These are phyloP conservation scores for Mallotus villosus DNA, from an alignment of 2,797 vertebrate species.

Conservation along the genomic window DNA sequence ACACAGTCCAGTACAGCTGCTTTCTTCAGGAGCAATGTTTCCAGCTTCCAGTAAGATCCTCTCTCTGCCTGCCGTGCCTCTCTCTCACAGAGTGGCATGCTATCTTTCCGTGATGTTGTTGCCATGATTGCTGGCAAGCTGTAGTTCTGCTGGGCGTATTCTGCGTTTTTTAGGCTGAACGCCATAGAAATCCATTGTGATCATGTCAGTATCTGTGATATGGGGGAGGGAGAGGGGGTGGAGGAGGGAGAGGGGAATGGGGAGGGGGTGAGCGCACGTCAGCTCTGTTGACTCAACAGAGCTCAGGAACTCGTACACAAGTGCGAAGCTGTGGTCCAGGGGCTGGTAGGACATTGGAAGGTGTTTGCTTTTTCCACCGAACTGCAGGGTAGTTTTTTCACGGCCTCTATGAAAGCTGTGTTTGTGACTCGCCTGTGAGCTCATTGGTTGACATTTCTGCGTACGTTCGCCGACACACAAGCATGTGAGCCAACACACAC, in stretches of 20 bases:
- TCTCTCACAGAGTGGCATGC: constrained; percentile 5
- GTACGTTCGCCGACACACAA: constrained; percentile 9
- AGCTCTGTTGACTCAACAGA: constrained; percentile 69
- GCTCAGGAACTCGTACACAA: constrained; percentile 55
- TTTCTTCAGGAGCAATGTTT: background rate
- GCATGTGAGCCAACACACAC: constrained; percentile 3
- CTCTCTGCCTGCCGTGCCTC: no score
- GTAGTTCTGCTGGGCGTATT: constrained; percentile 33
- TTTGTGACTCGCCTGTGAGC: constrained; percentile 66
- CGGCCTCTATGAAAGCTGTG: constrained; percentile 70
- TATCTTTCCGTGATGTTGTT: background rate
- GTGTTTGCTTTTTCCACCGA: constrained; percentile 66
- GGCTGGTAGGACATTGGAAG: constrained; percentile 59
- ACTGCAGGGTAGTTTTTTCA: constrained; percentile 45
- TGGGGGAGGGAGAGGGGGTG: constrained; percentile 30
- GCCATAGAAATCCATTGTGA: constrained; percentile 63
- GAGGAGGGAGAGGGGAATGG: constrained; percentile 23
- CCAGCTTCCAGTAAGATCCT: no score
- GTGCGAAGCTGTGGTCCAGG: constrained; percentile 59
- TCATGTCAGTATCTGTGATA: constrained; percentile 35
- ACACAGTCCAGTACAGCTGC: background rate
- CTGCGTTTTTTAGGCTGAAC: constrained; percentile 46
- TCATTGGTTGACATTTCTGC: constrained; percentile 72
- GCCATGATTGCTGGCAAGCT: constrained; percentile 17
- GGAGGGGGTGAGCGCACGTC: constrained; percentile 57